Evolutionary conservation across 1,140 invertebrate species (phyloP), one percentile per base, ranked within the genome.

Genomic region (Acromyrmex heyeri): DNA sequence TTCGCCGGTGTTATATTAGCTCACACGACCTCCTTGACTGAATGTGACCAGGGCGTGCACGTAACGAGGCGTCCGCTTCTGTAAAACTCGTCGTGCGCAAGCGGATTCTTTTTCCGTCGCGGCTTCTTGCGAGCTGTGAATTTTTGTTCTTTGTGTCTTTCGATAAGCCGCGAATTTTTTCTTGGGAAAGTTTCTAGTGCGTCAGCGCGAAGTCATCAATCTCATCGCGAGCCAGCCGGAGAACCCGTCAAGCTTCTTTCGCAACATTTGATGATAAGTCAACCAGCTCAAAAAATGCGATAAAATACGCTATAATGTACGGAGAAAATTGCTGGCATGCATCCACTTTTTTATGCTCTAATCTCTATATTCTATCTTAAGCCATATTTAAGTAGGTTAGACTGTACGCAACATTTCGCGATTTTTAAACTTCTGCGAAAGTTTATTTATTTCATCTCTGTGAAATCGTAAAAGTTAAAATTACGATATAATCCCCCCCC

Each of bases 221-320:
- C 79, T 73, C 38, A 44, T 27, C n/a, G 27, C 79, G 18, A 48
- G 55, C 55, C 69, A 50, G 67, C 65, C 53, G 53, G 79, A 14
- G 53, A 82, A 30, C 44, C 65, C 30, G 62, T 38, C 64, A 16
- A 24, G 18, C 27, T 53, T 83, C 69, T 75, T 73, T 61, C 79
- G 79, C 59, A 83, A 83, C 79, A 21, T 73, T 61, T 34, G 79
- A 83, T 75, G 79, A 83, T 83, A 83, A 83, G 57, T 61, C 69
- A 62, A 75, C 62, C 48, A 79, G 77, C 18, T 27, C 69, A 27
- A 75, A 83, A 81, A 75, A 61, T 75, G 44, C 69, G 69, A 83
- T 62, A 61, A 50, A 83, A 50, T 53, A 38, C 12, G 67, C 67
- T 75, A 50, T 50, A 62, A 75, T 62, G 21, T 50, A 24, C 38